phyloP scores from a whole-genome alignment of 2,797 vertebrate genomes.

The Falco novaeseelandiae region DNA sequence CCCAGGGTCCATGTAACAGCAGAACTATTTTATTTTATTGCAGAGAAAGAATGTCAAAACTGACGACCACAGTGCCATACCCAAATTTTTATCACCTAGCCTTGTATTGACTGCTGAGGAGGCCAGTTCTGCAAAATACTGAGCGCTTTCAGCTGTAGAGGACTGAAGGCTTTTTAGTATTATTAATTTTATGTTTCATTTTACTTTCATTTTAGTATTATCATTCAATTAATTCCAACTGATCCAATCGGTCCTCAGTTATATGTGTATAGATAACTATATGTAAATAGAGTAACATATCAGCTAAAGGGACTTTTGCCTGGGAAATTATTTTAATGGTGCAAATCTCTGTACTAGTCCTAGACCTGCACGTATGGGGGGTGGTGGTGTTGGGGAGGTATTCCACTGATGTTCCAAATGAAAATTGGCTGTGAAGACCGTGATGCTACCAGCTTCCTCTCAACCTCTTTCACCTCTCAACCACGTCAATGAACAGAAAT shows the following conservation, averaged over 20 bases:
- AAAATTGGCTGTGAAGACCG: not conserved
- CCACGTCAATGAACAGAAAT: not conserved
- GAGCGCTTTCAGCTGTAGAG: not conserved
- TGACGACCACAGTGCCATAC: not conserved
- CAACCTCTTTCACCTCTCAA: not conserved
- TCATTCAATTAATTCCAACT: not conserved
- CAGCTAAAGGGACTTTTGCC: not conserved
- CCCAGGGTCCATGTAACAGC: not conserved
- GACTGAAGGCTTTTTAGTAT: not conserved
- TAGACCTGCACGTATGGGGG: not conserved
- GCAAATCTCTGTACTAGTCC: not conserved
- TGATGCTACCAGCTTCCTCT: not conserved
- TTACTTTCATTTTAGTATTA: not conserved
- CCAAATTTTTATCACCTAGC: not conserved
- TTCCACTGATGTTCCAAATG: not conserved
- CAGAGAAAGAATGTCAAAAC: not conserved
- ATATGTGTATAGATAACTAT: not conserved
- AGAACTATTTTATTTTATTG: not conserved
- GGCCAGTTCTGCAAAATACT: not conserved
- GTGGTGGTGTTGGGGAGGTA: not conserved
- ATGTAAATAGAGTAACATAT: not conserved
- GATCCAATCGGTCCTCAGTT: not conserved
- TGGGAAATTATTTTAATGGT: not conserved
- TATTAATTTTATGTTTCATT: not conserved
- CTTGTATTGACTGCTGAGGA: not conserved